These are phyloP conservation scores for Anoplolepis gracilipes DNA, from an alignment of 1,140 invertebrate species.

Conservation along the genomic window DNA sequence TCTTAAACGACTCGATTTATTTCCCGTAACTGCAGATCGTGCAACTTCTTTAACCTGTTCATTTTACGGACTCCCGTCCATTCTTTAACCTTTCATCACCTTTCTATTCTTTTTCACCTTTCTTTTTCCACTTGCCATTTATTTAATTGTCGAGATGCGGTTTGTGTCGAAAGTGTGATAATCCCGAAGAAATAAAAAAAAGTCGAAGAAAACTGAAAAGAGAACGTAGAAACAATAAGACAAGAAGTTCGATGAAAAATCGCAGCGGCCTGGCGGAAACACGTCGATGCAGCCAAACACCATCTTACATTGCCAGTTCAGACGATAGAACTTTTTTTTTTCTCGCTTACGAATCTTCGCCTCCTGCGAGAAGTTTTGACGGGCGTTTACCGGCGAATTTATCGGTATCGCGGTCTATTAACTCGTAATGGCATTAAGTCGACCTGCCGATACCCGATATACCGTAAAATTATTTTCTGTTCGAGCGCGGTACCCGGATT, in stretches of 20 bases:
- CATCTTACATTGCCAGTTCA: conserved; percentile 1
- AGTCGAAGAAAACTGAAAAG: neutral
- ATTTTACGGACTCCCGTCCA: conserved; percentile 13
- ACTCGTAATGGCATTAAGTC: conserved; percentile 63
- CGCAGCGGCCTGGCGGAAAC: conserved; percentile 19
- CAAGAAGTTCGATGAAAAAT: conserved; percentile 19
- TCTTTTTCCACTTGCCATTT: conserved; percentile 10
- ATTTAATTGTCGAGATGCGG: conserved; percentile 59
- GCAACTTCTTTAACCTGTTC: conserved; percentile 39
- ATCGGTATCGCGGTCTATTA: conserved; percentile 47
- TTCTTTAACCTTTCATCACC: neutral
- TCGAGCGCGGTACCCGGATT: conserved; percentile 4
- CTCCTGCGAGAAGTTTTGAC: conserved; percentile 34
- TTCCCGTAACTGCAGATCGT: conserved; percentile 67
- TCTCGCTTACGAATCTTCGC: neutral
- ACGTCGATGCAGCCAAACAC: neutral
- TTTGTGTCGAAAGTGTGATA: neutral
- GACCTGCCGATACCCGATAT: conserved; percentile 57
- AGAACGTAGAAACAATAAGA: conserved; percentile 46
- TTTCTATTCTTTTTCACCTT: conserved; percentile 14
- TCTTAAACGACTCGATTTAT: conserved; percentile 61
- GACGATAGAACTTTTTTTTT: conserved; percentile 37
- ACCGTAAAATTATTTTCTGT: conserved; percentile 58
- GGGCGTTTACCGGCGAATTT: conserved; percentile 34
- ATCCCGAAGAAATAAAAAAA: neutral